phyloP scores from a whole-genome alignment of 1,140 invertebrate genomes.

The Calephelis nemesis region DNA sequence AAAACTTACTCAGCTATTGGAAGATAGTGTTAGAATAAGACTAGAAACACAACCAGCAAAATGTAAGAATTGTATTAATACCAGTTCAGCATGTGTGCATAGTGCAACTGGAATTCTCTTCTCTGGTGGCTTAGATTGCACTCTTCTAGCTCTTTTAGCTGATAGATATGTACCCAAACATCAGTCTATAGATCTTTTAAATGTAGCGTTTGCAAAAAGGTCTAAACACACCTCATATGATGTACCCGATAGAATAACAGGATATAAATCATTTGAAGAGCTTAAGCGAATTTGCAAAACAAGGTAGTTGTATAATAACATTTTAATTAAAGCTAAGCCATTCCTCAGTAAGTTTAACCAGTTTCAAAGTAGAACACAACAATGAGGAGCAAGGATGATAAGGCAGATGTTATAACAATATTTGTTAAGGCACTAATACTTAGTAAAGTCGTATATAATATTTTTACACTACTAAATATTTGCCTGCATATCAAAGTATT shows the following conservation, averaged over 20 bases:
- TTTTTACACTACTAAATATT: no score
- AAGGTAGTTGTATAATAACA: constrained; percentile 70
- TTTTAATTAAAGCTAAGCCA: background rate
- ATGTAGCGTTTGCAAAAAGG: constrained; percentile 93
- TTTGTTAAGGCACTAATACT: no score
- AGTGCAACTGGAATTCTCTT: constrained; percentile 92
- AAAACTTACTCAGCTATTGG: constrained; percentile 79
- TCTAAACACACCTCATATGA: constrained; percentile 76
- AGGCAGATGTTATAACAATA: no score
- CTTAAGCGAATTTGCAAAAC: constrained; percentile 84
- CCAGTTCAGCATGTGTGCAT: constrained; percentile 77
- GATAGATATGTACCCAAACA: constrained; percentile 84
- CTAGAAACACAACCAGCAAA: constrained; percentile 82
- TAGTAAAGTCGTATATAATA: no score
- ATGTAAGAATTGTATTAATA: constrained; percentile 83
- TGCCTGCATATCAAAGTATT: no score
- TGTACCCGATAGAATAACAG: constrained; percentile 91
- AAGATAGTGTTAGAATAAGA: constrained; percentile 82
- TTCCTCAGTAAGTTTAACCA: no score
- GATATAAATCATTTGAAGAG: constrained; percentile 86
- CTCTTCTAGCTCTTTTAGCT: constrained; percentile 90
- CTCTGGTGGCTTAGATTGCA: constrained; percentile 97
- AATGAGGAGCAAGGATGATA: no score
- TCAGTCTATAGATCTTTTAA: constrained; percentile 95
- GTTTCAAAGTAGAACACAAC: no score